Evolutionary conservation across 2,888 invertebrate species (phyloP).

Genomic region (Mycalesis mineus): DNA sequence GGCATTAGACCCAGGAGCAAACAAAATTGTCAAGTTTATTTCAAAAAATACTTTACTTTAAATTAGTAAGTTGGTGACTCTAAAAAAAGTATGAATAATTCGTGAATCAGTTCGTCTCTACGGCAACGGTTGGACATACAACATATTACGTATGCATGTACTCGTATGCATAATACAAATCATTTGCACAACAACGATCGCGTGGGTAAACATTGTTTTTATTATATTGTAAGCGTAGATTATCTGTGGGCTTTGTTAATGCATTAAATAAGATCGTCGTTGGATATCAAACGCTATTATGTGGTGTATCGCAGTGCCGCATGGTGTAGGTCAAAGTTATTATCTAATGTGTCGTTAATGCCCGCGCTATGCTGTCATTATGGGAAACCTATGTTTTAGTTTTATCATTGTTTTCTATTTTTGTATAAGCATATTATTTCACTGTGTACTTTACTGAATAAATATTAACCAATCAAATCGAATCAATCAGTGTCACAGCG

Average conservation of each 20-base stretch:
- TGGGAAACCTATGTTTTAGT: too few relatives aligned
- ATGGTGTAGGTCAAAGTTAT: slow-evolving; percentile 9
- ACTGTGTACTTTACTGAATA: too few relatives aligned
- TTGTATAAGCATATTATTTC: too few relatives aligned
- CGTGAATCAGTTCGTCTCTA: slow-evolving; percentile 6
- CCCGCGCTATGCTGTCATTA: not conserved
- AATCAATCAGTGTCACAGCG: too few relatives aligned
- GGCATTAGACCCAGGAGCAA: too few relatives aligned
- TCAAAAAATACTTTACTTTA: not conserved
- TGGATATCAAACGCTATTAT: not conserved
- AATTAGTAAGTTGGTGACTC: too few relatives aligned
- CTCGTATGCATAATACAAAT: slow-evolving; percentile 9
- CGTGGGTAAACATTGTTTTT: slow-evolving; percentile 21
- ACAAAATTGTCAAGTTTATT: too few relatives aligned
- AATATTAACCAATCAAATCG: too few relatives aligned
- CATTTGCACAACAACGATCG: slow-evolving; percentile 22
- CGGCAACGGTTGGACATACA: slow-evolving; percentile 22
- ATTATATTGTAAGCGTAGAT: slow-evolving; percentile 8
- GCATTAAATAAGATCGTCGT: slow-evolving; percentile 12
- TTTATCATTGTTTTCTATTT: too few relatives aligned
- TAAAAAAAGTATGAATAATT: not conserved
- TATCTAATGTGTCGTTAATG: slow-evolving; percentile 5
- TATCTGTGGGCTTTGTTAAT: slow-evolving; percentile 15
- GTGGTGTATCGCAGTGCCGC: not conserved
- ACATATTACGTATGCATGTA: slow-evolving; percentile 17